Evolutionary conservation across 2,888 invertebrate genomes (phyloP).

Genomic region (Azorinus chamasolen): DNA sequence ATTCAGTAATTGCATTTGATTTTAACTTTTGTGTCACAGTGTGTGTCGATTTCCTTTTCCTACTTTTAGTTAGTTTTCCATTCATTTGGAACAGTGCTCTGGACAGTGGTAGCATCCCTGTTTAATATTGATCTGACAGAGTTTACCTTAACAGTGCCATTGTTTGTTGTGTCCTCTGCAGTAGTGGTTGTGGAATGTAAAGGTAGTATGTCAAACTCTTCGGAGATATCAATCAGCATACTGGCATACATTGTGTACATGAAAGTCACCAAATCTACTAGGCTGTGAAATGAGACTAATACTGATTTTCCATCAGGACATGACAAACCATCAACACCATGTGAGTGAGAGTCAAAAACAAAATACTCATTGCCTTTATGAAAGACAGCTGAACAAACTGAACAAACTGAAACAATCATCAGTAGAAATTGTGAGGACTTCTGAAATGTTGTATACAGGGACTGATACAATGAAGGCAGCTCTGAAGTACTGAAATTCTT

Average conservation of each 20-base stretch:
- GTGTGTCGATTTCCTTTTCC: too few relatives aligned
- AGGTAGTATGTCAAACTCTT: constrained; percentile 33
- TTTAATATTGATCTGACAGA: too few relatives aligned
- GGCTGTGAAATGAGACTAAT: constrained; percentile 9
- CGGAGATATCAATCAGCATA: constrained; percentile 13
- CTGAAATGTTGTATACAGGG: neutral
- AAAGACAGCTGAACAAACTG: constrained; percentile 41
- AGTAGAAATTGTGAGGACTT: neutral
- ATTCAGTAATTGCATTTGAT: too few relatives aligned
- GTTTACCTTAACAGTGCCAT: too few relatives aligned
- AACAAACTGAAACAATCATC: constrained; percentile 32
- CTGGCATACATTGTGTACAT: constrained; percentile 26
- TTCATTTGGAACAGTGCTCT: too few relatives aligned
- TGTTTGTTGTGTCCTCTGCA: neutral
- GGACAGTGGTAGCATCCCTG: too few relatives aligned
- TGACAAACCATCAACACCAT: constrained; percentile 29
- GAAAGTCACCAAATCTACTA: constrained; percentile 28
- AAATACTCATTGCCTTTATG: neutral
- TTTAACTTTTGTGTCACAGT: too few relatives aligned
- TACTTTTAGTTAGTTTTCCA: too few relatives aligned
- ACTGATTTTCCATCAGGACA: constrained; percentile 36
- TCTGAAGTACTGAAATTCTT: neutral
- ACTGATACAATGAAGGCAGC: neutral
- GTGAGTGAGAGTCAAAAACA: constrained; percentile 37
- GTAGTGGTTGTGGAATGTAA: constrained; percentile 3